A percentile compares a stretch with the other conserved stretches of the same genome.
These are phyloP conservation scores for Xyrichtys novacula DNA, from an alignment of 2,797 vertebrate species.

Conservation along the genomic window DNA sequence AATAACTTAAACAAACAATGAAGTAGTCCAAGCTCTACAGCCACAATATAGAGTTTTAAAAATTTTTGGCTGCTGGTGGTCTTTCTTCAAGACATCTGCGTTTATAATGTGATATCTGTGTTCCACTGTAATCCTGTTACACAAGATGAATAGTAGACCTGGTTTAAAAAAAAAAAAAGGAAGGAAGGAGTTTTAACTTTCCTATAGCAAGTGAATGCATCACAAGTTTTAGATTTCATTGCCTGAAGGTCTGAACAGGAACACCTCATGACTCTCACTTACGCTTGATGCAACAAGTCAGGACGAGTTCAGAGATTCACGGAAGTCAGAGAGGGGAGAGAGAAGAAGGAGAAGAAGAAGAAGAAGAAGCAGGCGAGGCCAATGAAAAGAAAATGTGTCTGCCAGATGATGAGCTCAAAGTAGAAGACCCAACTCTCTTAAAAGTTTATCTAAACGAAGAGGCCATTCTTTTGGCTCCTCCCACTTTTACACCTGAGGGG, in stretches of 20 bases:
- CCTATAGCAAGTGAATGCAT: conserved; percentile 13
- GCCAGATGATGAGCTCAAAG: neutral
- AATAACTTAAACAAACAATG: too few species aligned
- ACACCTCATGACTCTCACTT: neutral
- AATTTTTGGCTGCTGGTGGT: too few species aligned
- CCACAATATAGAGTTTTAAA: too few species aligned
- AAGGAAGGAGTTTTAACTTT: neutral
- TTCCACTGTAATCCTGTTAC: neutral
- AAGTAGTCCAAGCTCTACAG: too few species aligned
- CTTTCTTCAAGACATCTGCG: neutral
- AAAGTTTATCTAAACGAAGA: neutral
- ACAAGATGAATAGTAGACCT: too few species aligned
- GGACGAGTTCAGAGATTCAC: conserved; percentile 29
- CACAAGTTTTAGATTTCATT: conserved; percentile 16
- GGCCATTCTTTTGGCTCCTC: neutral
- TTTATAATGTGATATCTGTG: neutral
- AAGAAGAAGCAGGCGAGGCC: conserved; percentile 12
- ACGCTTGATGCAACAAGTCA: conserved; percentile 49
- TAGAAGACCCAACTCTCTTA: neutral
- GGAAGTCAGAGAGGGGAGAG: neutral
- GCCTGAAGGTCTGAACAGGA: conserved; percentile 31
- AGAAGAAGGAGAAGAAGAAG: too few species aligned
- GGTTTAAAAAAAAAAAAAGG: too few species aligned
- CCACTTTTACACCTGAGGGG: neutral
- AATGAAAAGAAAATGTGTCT: neutral